phyloP scores from a whole-genome alignment of 2,797 vertebrate genomes.

The Cirrhinus molitorella region DNA sequence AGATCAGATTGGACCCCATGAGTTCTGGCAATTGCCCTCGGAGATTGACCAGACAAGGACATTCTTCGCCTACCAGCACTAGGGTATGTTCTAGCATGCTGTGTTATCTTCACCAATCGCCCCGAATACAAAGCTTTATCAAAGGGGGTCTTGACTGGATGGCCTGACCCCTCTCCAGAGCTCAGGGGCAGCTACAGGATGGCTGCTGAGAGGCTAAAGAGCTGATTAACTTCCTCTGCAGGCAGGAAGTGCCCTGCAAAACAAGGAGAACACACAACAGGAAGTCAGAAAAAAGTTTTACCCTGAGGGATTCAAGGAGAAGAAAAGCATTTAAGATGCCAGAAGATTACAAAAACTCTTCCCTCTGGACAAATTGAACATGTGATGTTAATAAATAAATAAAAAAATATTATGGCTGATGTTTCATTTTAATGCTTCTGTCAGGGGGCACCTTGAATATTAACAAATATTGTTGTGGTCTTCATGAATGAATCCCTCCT shows the following conservation, averaged over 20 bases:
- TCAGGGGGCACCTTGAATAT: constrained; percentile 24
- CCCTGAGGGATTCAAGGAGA: constrained; percentile 48
- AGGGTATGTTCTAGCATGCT: constrained; percentile 50
- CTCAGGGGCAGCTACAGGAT: constrained; percentile 74
- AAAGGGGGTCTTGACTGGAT: constrained; percentile 56
- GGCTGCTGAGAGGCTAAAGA: constrained; percentile 82
- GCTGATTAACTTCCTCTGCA: constrained; percentile 76
- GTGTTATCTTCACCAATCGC: constrained; percentile 48
- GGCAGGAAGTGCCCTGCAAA: constrained; percentile 60
- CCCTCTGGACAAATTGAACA: background rate
- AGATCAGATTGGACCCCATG: constrained; percentile 45
- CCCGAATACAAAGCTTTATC: constrained; percentile 59
- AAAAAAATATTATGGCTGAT: constrained; percentile 5
- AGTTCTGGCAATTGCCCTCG: constrained; percentile 57
- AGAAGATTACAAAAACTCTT: constrained; percentile 35
- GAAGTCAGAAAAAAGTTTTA: constrained; percentile 55
- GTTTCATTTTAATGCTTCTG: constrained; percentile 2
- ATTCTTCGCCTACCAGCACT: constrained; percentile 52
- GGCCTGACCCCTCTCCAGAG: constrained; percentile 71
- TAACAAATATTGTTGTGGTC: background rate
- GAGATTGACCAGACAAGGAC: constrained; percentile 68
- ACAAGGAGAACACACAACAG: constrained; percentile 57
- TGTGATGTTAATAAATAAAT: constrained; percentile 18
- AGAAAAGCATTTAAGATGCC: constrained; percentile 49
- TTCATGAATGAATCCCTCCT: background rate